Evolutionary conservation across 2,797 vertebrate genomes (phyloP).

Genomic region (Diplodus puntazzo): DNA sequence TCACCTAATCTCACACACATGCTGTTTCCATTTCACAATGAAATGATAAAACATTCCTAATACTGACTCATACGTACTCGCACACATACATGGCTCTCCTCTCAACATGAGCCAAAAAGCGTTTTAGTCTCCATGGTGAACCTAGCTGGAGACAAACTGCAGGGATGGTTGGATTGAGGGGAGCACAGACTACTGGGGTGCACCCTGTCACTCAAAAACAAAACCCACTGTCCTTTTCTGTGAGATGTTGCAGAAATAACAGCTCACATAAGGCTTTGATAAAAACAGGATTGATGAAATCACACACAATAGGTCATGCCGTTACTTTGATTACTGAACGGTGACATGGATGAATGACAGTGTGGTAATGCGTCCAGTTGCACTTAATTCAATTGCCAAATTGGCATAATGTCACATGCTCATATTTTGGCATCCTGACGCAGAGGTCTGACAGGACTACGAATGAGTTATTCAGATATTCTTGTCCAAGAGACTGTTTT

Average conservation of each 20-base stretch:
- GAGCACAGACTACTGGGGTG: constrained; percentile 33
- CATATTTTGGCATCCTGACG: constrained; percentile 29
- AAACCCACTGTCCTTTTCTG: constrained; percentile 21
- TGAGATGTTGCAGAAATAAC: constrained; percentile 41
- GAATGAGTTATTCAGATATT: constrained; percentile 39
- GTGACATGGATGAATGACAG: constrained; percentile 58
- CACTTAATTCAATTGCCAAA: constrained; percentile 49
- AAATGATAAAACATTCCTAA: constrained; percentile 72
- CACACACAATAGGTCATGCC: constrained; percentile 30
- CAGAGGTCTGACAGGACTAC: constrained; percentile 35
- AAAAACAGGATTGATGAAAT: constrained; percentile 51
- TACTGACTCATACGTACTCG: constrained; percentile 65
- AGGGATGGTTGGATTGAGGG: constrained; percentile 40
- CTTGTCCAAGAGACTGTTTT: constrained; percentile 32
- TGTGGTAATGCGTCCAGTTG: constrained; percentile 42
- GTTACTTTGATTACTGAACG: constrained; percentile 47
- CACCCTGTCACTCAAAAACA: constrained; percentile 52
- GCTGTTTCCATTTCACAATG: constrained; percentile 69
- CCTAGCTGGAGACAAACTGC: constrained; percentile 59
- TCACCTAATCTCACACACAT: constrained; percentile 65
- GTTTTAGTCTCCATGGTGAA: constrained; percentile 78
- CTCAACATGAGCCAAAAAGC: constrained; percentile 72
- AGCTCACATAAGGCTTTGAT: constrained; percentile 61
- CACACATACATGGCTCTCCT: constrained; percentile 59
- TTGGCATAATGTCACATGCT: constrained; percentile 46